A percentile compares a stretch with the other conserved stretches of the same genome.
Conservation (phyloP, 2,113 vertebrate species). For the Phaethornis superciliosus region DNA sequence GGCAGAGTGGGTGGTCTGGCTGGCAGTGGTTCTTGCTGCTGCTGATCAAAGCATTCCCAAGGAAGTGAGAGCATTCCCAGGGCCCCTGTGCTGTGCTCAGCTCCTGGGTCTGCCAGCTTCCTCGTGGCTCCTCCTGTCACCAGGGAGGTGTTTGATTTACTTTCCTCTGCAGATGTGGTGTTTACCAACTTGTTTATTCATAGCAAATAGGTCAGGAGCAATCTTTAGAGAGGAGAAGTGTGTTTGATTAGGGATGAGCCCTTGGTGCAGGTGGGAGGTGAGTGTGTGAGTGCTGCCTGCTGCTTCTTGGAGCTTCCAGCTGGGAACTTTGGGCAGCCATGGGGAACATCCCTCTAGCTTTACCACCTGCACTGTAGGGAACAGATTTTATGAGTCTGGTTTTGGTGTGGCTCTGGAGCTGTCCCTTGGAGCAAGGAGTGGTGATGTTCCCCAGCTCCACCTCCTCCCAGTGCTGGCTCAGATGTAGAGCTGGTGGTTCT, state of each 20-base stretch:
- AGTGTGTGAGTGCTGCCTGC: not conserved
- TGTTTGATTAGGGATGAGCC: not conserved
- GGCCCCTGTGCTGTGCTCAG: not conserved
- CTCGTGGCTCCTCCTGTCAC: accelerated
- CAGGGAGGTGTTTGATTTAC: not conserved
- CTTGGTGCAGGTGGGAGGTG: not conserved
- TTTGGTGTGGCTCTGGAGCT: not conserved
- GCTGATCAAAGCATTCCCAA: not conserved
- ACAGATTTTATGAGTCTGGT: accelerated
- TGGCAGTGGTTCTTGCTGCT: not conserved
- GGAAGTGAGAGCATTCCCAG: not conserved
- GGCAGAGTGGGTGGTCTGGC: not conserved
- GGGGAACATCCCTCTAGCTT: accelerated
- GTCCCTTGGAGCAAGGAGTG: not conserved
- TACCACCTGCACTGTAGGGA: not conserved
- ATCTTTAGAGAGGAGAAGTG: accelerated
- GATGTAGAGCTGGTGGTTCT: no score
- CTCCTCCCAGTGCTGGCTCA: no score
- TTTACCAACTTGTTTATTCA: not conserved
- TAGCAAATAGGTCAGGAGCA: not conserved
- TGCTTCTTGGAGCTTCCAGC: accelerated
- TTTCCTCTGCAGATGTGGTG: not conserved
- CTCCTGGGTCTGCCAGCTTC: not conserved
- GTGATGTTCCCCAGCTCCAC: not conserved
- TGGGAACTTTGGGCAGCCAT: not conserved